Conservation (phyloP, 2,797 vertebrate species). For the Parotocinclus haroldoi region DNA sequence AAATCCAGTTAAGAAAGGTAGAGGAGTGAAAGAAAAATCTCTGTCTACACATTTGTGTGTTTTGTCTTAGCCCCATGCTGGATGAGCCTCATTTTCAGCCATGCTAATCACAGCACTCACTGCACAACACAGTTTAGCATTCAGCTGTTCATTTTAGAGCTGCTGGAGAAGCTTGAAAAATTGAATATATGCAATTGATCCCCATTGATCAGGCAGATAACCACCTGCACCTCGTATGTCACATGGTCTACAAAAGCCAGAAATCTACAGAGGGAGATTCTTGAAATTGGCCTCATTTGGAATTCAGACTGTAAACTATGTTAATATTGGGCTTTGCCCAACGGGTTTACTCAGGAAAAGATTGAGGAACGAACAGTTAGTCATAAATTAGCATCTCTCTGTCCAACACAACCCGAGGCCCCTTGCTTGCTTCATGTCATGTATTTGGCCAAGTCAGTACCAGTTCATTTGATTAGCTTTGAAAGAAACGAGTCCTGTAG, state of each 20-base stretch:
- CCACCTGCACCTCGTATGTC: no score
- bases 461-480: no score
- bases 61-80: conserved; percentile 26
- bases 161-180: background rate
- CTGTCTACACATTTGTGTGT: conserved; percentile 21
- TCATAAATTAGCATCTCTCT: conserved; percentile 23
- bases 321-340: conserved; percentile 21
- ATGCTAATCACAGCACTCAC: conserved; percentile 34
- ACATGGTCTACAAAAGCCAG: background rate
- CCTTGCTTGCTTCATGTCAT: background rate
- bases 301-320: conserved; percentile 19
- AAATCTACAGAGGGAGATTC: no score
- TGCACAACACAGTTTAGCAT: conserved; percentile 34
- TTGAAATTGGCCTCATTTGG: conserved; percentile 15
- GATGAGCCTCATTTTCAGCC: conserved; percentile 25
- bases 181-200: no score
- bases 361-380: conserved; percentile 5
- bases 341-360: conserved; percentile 1
- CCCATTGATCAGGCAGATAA: no score
- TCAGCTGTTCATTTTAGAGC: conserved; percentile 28
- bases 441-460: no score
- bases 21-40: conserved; percentile 40
- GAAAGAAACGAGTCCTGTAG: no score
- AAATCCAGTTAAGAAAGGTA: conserved; percentile 31
- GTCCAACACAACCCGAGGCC: conserved; percentile 10